Base-by-base conservation (phyloP, 2,113 vertebrate genomes). In the Salvelinus fontinalis region DNA sequence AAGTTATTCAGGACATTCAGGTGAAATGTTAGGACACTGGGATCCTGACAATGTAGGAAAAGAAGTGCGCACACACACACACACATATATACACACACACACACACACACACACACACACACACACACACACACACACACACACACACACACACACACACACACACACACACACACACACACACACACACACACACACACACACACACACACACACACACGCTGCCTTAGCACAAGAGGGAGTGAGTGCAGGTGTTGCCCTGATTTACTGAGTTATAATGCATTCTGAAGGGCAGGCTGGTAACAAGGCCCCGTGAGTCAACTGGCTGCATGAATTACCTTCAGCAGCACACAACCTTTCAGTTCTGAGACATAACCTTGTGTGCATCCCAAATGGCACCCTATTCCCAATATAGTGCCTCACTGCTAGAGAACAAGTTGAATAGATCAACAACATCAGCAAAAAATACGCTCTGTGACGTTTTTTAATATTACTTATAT, bases 251-350 rank as follows among this genome's bases (percentile, higher is more conserved):
- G 49, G 66, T 70, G 67, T 69, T 60, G 27, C 66, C 57, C 29
- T 62, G 31, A 76, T 39, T 44, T 24, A 54, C 31, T 60, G 39
- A 70, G 60, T 59, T 57, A 3, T 76, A 60, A 70, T 70, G 18
- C 51, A 70, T 70, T 69, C 54, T 26, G 69, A 76, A 59, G 29
- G 49, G 24, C 6, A 24, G 8, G 44, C 24, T 18, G 34, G 34
- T 70, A 60, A 76, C 51, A 68, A 70, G 67, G 5, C 44, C 29
- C 27, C 31, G 3, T 27, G 20, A 69, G 75, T 57, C 39, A 34
- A 49, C 74, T 34, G 66, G 48, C 27, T 76, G 66, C n/a, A 60
- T 75, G 49, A 24, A 76, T 70, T 70, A 70, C 68, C 22, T 24
- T 51, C 70, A 71, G 11, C 22, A 67, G 22, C 48, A 20, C 18